phyloP scores from a whole-genome alignment of 2,888 invertebrate genomes.

The Geotrupes spiniger region DNA sequence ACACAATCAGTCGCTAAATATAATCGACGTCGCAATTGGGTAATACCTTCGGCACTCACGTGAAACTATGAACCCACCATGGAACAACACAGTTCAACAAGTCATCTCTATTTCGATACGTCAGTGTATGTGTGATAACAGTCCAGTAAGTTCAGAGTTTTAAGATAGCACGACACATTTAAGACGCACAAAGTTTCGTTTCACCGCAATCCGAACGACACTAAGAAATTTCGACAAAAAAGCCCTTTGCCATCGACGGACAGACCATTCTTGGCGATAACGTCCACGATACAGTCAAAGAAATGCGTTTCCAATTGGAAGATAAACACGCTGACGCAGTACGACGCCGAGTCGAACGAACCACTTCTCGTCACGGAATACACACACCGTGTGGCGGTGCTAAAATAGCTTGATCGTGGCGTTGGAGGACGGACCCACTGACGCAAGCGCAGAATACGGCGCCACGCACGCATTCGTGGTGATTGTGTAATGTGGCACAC shows the following conservation, averaged over 20 bases:
- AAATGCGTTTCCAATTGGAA: background rate
- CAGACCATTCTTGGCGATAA: background rate
- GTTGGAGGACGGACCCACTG: constrained; percentile 43
- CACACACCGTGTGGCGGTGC: constrained; percentile 35
- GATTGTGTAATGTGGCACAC: constrained; percentile 47
- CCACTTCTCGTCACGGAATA: constrained; percentile 26
- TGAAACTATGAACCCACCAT: constrained; percentile 27
- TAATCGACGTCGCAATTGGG: constrained; percentile 41
- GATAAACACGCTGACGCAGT: constrained; percentile 31
- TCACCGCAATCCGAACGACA: constrained; percentile 8
- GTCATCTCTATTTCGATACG: constrained; percentile 34
- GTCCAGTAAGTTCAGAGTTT: constrained; percentile 30
- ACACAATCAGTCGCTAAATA: constrained; percentile 34
- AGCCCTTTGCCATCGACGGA: background rate
- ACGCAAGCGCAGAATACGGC: constrained; percentile 43
- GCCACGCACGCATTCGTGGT: constrained; percentile 45
- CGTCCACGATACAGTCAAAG: background rate
- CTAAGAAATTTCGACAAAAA: background rate
- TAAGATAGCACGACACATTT: constrained; percentile 31
- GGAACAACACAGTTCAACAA: constrained; percentile 35
- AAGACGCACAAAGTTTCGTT: constrained; percentile 29
- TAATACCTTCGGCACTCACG: constrained; percentile 26
- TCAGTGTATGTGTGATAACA: constrained; percentile 31
- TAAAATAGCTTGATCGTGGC: constrained; percentile 25
- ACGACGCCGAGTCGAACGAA: constrained; percentile 9